Evolutionary conservation across 2,113 vertebrate genomes (phyloP).

Genomic region (Saccopteryx leptura): DNA sequence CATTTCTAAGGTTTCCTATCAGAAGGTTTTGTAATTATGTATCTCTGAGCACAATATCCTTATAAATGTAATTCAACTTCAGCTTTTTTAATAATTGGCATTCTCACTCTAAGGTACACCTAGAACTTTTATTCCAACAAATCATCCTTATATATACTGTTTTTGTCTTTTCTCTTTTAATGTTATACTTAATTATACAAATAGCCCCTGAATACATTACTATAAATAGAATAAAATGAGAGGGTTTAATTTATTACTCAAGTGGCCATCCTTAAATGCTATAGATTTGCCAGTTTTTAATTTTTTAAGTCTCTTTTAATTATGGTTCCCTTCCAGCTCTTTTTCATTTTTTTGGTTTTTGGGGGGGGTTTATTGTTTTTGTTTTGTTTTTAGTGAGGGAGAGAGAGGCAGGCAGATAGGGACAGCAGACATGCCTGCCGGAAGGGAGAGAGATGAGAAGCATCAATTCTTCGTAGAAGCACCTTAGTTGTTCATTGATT

Average conservation of each 20-base stretch:
- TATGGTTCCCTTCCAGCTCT: not conserved
- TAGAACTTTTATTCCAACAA: not conserved
- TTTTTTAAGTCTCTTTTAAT: constrained; percentile 41
- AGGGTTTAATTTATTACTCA: not conserved
- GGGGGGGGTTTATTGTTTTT: no score
- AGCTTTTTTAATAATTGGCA: not conserved
- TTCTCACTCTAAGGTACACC: not conserved
- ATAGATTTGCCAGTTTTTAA: not conserved
- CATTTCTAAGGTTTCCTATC: constrained; percentile 10
- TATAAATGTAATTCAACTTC: not conserved
- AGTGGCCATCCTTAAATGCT: not conserved
- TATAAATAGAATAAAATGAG: constrained; percentile 15
- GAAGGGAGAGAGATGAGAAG: no score
- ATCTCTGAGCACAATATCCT: not conserved
- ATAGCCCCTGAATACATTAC: not conserved
- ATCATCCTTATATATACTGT: not conserved
- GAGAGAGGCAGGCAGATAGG: no score
- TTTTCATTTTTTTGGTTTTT: not conserved
- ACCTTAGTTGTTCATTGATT: no score
- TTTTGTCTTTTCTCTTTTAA: constrained; percentile 40
- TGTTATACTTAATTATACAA: constrained; percentile 21
- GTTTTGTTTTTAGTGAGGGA: no score
- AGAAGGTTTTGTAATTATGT: constrained; percentile 21
- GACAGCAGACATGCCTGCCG: no score
- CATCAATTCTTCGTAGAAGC: no score